Percentiles rank a stretch among this genome's conserved stretches.
These are phyloP conservation scores for Pollachius pollachius DNA, from an alignment of 2,113 vertebrate species.

Conservation along the genomic window DNA sequence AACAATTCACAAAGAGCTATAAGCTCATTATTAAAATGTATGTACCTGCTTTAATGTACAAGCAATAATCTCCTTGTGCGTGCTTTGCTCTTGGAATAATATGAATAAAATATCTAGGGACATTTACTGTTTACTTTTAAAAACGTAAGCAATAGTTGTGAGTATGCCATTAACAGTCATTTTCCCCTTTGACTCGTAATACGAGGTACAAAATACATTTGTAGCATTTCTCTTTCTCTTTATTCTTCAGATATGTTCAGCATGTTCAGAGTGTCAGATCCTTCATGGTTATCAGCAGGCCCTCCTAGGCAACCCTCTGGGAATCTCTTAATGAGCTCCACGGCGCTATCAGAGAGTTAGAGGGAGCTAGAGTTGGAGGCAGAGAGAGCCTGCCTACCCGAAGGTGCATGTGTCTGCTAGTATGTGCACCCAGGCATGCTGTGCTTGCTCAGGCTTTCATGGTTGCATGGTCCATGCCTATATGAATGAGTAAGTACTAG, in stretches of 20 bases:
- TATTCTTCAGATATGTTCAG: conserved; percentile 8
- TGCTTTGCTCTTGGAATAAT: no score
- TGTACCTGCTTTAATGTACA: no score
- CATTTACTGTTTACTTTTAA: no score
- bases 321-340: conserved; percentile 56
- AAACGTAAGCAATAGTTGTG: no score
- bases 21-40: no score
- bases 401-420: neutral
- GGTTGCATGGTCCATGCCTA: conserved; percentile 12
- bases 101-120: no score
- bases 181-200: neutral
- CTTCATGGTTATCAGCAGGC: conserved; percentile 35
- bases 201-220: neutral
- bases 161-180: no score
- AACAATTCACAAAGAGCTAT: no score
- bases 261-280: conserved; percentile 32
- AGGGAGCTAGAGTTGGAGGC: neutral
- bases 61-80: no score
- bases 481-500: conserved; percentile 2
- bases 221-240: neutral
- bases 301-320: conserved; percentile 45
- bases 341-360: conserved; percentile 27
- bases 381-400: no score
- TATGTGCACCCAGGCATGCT: conserved; percentile 20
- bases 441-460: neutral